Evolutionary conservation across 2,113 vertebrate species (phyloP).

Genomic region (Gymnobelideus leadbeateri): DNA sequence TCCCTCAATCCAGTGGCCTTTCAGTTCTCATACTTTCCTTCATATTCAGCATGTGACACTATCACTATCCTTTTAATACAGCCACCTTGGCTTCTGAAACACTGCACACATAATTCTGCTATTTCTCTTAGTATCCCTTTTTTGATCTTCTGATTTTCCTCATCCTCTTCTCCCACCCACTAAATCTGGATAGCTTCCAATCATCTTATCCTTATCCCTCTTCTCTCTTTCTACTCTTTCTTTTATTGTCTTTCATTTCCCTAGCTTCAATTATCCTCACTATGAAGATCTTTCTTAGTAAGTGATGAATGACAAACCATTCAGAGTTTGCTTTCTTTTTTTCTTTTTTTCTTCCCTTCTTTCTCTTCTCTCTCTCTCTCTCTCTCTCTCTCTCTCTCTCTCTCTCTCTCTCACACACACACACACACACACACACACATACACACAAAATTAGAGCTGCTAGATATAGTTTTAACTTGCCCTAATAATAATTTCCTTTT

Average conservation of each 20-base stretch:
- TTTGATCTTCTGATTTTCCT: not conserved
- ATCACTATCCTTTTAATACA: not conserved
- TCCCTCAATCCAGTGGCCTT: not conserved
- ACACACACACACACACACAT: too few species aligned
- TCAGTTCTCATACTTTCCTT: not conserved
- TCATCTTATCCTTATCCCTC: not conserved
- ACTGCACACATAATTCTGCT: not conserved
- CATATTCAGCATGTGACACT: not conserved
- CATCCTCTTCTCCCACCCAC: not conserved
- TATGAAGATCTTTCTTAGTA: not conserved
- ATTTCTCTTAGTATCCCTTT: not conserved
- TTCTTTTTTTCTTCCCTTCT: too few species aligned
- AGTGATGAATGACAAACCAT: not conserved
- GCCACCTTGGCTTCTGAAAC: not conserved
- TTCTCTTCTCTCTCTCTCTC: too few species aligned
- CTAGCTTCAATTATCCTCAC: not conserved
- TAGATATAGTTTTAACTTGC: too few species aligned
- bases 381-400: too few species aligned
- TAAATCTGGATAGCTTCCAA: not conserved
- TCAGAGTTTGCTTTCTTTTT: not conserved
- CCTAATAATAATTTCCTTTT: too few species aligned
- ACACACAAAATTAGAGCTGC: too few species aligned
- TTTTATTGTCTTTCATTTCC: not conserved
- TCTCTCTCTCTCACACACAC: not conserved
- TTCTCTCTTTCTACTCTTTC: not conserved